Evolutionary conservation across 2,797 vertebrate species (phyloP).

Genomic region (Lateolabrax maculatus): DNA sequence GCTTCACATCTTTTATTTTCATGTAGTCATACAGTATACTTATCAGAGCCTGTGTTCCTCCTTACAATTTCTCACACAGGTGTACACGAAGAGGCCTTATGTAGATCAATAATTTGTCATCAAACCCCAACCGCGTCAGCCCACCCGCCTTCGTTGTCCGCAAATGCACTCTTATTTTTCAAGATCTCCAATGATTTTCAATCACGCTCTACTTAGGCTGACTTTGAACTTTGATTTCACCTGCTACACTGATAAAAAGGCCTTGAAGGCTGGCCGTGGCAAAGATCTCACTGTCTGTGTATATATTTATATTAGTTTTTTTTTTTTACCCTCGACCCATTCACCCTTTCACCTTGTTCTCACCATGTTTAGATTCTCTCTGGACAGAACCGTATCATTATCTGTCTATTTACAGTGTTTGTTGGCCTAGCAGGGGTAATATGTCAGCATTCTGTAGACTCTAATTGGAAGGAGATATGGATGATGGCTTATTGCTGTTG

Average conservation of each 20-base stretch:
- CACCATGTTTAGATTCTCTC: constrained; percentile 42
- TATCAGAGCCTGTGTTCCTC: constrained; percentile 35
- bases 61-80: constrained; percentile 39
- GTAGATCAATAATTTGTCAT: constrained; percentile 64
- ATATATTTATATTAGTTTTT: constrained; percentile 73
- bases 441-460: constrained; percentile 78
- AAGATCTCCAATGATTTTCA: constrained; percentile 72
- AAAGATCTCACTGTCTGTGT: constrained; percentile 60
- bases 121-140: constrained; percentile 13
- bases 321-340: constrained; percentile 74
- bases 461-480: constrained; percentile 78
- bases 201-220: constrained; percentile 75
- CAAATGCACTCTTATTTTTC: constrained; percentile 54
- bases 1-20: constrained; percentile 44
- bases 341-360: constrained; percentile 77
- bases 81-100: constrained; percentile 33
- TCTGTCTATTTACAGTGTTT: constrained; percentile 73
- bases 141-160: constrained; percentile 3
- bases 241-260: constrained; percentile 63
- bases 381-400: constrained; percentile 67
- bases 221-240: constrained; percentile 84
- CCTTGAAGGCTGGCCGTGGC: constrained; percentile 55
- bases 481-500: constrained; percentile 71
- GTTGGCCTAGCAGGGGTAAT: constrained; percentile 67
- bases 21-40: constrained; percentile 40